Conservation (phyloP, 2,797 vertebrate genomes). For the Rhinella marina region DNA sequence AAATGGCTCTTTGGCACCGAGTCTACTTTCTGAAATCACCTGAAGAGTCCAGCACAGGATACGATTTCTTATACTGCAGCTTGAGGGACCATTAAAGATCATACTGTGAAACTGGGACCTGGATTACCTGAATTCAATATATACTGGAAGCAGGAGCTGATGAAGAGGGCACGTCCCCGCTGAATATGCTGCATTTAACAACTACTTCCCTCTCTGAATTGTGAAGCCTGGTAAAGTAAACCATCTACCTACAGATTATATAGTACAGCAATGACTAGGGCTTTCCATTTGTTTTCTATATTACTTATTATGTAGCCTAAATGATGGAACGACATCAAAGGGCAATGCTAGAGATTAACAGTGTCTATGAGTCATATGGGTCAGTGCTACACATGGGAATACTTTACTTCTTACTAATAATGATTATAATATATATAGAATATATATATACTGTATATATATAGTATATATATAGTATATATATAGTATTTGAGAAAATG, state of each 20-base stretch:
- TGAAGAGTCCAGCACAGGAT: background rate
- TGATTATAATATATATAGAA: too few species aligned
- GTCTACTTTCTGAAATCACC: background rate
- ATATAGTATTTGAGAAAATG: background rate
- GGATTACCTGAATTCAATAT: background rate
- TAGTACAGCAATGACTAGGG: background rate
- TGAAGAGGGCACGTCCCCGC: background rate
- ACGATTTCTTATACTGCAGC: background rate
- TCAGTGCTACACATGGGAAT: background rate
- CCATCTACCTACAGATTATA: background rate
- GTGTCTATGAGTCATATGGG: background rate
- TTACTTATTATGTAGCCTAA: background rate
- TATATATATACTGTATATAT: too few species aligned
- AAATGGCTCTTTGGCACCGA: background rate
- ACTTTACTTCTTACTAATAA: background rate
- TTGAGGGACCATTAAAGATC: background rate
- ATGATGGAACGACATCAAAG: background rate
- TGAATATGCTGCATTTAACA: background rate
- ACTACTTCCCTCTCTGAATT: background rate
- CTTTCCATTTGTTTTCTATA: background rate
- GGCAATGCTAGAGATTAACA: too few species aligned
- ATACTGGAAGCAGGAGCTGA: background rate
- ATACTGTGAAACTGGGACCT: conserved; percentile 14
- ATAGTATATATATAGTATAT: too few species aligned
- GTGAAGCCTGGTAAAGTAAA: conserved; percentile 42